Evolutionary conservation across 23 tunicate species (phyloP), one percentile per base, ranked within the genome.

Genomic region (Trididemnum clinides): DNA sequence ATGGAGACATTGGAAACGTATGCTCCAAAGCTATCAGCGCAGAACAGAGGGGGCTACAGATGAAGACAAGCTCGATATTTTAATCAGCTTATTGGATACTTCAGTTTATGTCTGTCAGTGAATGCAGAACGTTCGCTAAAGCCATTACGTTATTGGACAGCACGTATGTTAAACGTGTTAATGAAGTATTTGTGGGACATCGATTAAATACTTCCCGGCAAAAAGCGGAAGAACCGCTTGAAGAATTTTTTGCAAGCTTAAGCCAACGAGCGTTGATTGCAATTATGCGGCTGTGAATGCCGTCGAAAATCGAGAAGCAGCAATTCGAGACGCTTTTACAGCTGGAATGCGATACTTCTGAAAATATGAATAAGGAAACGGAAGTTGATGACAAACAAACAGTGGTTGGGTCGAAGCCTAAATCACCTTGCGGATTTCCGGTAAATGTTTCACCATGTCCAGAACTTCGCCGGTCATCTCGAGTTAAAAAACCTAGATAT

Each of bases 1-100:
- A 31, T 69, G 76, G 76, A 28, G 12, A n/a, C 36, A 69, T 30
- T 69, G 76, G 76, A 69, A n/a, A 33, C 28, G 21, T 28, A 69
- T n/a, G 4, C 30, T 31, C 30, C 38, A 69, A 31, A 69, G 39
- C 30, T 69, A 28, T 69, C 2, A 28, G 5, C 76, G 76, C 12
- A 15, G 35, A 33, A 69, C 30, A 25, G 58, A 74, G 12, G 25
- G 25, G 19, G 57, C 37, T 5, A 69, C 76, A 29, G 76, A 30
- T n/a, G 12, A 31, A 69, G 76, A 69, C 39, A 30, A 31, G 38
- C 76, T 69, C n/a, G 76, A 69, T 31, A 31, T 69, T 69, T 10
- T 69, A n/a, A n/a, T 69, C 12, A 69, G n/a, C 21, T 30, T 69
- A 10, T 3, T 69, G 6, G 76, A 69, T 31, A 33, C 76, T 6